Evolutionary conservation across 2,113 vertebrate species (phyloP).

Genomic region (Austrofundulus limnaeus): DNA sequence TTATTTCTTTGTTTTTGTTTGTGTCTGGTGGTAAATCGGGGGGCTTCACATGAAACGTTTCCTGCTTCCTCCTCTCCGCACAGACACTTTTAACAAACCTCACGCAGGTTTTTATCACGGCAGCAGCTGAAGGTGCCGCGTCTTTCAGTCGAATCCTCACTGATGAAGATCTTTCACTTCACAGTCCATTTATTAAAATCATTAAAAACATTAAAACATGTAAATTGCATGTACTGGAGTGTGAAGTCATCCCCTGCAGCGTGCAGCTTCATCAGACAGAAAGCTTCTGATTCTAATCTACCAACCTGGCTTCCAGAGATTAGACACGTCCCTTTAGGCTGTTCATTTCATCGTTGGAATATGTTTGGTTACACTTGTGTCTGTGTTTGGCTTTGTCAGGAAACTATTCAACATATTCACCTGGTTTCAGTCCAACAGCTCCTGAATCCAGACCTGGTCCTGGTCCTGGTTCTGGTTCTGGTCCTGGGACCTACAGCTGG

Average conservation of each 20-base stretch:
- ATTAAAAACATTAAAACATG: slow-evolving; percentile 50
- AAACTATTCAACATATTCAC: slow-evolving; percentile 10
- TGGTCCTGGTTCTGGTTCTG: no score
- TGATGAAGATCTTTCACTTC: slow-evolving; percentile 44
- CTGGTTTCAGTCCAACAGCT: not conserved
- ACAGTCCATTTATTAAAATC: slow-evolving; percentile 49
- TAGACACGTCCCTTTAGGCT: slow-evolving; percentile 24
- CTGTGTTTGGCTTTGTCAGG: slow-evolving; percentile 23
- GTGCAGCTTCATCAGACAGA: slow-evolving; percentile 25
- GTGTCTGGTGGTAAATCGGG: slow-evolving; percentile 17
- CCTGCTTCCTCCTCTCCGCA: not conserved
- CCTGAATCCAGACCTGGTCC: not conserved
- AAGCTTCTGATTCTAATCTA: slow-evolving; percentile 35
- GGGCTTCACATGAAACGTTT: not conserved
- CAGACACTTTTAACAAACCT: not conserved
- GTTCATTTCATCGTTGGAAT: slow-evolving; percentile 23
- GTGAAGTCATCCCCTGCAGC: slow-evolving; percentile 47
- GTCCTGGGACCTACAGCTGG: no score
- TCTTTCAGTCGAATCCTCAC: slow-evolving; percentile 10
- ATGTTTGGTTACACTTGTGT: slow-evolving; percentile 19
- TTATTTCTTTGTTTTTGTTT: slow-evolving; percentile 12
- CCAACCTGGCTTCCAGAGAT: slow-evolving; percentile 27
- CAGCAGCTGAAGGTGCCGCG: slow-evolving; percentile 1
- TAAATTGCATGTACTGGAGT: slow-evolving; percentile 54
- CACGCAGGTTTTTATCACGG: not conserved